Evolutionary conservation across 2,888 invertebrate species (phyloP).

Genomic region (Orthosia cruda): DNA sequence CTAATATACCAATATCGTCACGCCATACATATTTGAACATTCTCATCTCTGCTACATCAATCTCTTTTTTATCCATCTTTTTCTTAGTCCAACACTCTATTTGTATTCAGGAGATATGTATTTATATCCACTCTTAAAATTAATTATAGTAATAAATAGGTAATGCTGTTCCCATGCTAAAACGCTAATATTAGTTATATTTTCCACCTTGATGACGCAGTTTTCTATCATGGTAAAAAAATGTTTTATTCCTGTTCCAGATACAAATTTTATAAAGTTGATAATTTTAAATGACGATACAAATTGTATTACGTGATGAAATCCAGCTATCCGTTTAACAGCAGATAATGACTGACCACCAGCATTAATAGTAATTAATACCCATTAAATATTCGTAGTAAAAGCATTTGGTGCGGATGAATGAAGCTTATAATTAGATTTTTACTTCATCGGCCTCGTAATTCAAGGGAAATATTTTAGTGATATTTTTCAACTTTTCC

Average conservation of each 20-base stretch:
- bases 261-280: not conserved
- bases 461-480: not conserved
- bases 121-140: too few species aligned
- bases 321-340: slow-evolving; percentile 22
- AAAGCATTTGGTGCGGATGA: slow-evolving; percentile 26
- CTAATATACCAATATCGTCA: too few species aligned
- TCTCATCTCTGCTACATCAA: too few species aligned
- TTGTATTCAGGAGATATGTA: too few species aligned
- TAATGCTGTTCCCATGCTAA: too few species aligned
- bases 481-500: not conserved
- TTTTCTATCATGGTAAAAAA: not conserved
- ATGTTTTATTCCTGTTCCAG: not conserved
- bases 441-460: not conserved
- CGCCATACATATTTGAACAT: too few species aligned
- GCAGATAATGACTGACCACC: slow-evolving; percentile 15
- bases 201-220: not conserved
- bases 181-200: not conserved
- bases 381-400: slow-evolving; percentile 22
- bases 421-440: slow-evolving; percentile 8
- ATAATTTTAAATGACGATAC: not conserved
- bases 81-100: too few species aligned
- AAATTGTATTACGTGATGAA: slow-evolving; percentile 23
- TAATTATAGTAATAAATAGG: too few species aligned
- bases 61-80: too few species aligned
- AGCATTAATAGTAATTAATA: slow-evolving; percentile 26